Base-by-base conservation (phyloP, 2,113 vertebrate species). In the Motacilla alba region DNA sequence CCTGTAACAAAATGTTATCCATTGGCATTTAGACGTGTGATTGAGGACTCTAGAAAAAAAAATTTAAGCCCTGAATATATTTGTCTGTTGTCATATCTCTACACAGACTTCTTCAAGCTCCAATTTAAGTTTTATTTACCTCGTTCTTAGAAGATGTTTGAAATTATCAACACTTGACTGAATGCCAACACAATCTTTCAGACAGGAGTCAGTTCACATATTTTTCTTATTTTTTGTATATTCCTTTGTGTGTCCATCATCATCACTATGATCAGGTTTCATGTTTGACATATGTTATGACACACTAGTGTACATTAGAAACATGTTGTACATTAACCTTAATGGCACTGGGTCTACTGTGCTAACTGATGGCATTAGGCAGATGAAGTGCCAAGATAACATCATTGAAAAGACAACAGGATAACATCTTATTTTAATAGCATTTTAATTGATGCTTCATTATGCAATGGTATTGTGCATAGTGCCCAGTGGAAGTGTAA, bases 381-480 rank as follows among this genome's bases (percentile, higher is more conserved):
- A 93, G 69, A 97, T 64, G 84, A 91, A 76, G 75, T 74, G 66
- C 87, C 90, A 93, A 93, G 83, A 91, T 77, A 94, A 88, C 76
- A 93, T 84, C n/a, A 86, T 87, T 94, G 89, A 77, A 92, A 96
- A 96, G 94, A 95, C 97, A 97, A 96, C 96, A 91, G 96, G 97
- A 96, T 79, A 93, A 89, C 93, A 91, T 92, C 87, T 90, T 95
- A 95, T 91, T 97, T 96, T 97, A 95, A 97, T 95, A 90, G 88
- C 66, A 83, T 97, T 97, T 97, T 97, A 97, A 97, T 97, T 95
- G 96, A 80, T 90, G 50, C 41, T 95, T 97, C 90, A 96, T 96
- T 94, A 86, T 73, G n/a, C 88, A 96, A 95, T 87, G 68, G 78
- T 83, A 41, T 68, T 84, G 82, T 86, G 69, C 67, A 92, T 41